Conservation (phyloP, 2,888 invertebrate genomes). For the Syrphus vitripennis region DNA sequence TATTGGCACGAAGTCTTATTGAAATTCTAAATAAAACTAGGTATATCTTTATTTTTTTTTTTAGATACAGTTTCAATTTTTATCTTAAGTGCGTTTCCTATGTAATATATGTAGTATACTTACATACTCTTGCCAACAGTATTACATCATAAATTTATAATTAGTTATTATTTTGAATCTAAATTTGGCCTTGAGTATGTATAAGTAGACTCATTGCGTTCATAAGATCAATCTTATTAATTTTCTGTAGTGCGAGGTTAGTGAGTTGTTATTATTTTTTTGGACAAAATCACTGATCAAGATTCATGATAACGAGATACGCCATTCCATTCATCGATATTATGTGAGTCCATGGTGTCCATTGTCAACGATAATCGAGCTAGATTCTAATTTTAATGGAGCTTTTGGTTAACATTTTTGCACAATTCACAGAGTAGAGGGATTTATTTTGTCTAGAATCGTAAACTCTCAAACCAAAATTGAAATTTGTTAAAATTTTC, state of each 20-base stretch:
- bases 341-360: no score
- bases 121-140: background rate
- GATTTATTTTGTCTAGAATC: no score
- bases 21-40: constrained; percentile 24
- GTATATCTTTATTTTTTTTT: background rate
- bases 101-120: no score
- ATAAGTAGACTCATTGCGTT: constrained; percentile 14
- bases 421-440: no score
- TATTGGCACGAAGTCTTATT: no score
- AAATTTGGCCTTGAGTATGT: constrained; percentile 32
- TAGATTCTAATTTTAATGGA: no score
- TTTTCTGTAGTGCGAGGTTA: constrained; percentile 2
- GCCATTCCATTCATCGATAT: no score
- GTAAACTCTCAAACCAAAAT: no score
- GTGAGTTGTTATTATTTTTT: background rate
- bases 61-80: background rate
- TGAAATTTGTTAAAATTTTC: no score
- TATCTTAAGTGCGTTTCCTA: constrained; percentile 45
- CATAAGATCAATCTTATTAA: constrained; percentile 21
- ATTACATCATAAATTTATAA: constrained; percentile 5
- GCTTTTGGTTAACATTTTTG: no score
- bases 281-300: background rate
- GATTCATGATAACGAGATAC: no score
- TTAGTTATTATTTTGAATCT: background rate
- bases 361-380: no score